Evolutionary conservation across 2,888 invertebrate genomes (phyloP).

Genomic region (Dorcus parallelipipedus): DNA sequence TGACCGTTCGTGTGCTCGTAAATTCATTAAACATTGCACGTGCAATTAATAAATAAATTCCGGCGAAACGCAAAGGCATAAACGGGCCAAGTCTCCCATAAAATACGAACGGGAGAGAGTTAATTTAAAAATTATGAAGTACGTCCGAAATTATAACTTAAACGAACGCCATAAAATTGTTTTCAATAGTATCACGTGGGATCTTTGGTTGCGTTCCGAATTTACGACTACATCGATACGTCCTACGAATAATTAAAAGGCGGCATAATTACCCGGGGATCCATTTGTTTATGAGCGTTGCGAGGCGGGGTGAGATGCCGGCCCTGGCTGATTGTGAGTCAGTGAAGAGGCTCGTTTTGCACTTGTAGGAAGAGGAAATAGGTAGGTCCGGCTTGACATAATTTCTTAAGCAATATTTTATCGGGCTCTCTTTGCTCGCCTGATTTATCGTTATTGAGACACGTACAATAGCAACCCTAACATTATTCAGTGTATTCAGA

Average conservation of each 20-base stretch:
- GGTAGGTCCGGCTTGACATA: constrained; percentile 26
- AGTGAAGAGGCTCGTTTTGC: constrained; percentile 22
- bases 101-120: too few species aligned
- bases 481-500: constrained; percentile 12
- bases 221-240: constrained; percentile 14
- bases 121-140: too few species aligned
- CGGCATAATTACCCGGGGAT: constrained; percentile 12
- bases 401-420: constrained; percentile 25
- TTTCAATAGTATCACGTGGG: constrained; percentile 1
- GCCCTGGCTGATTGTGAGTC: constrained; percentile 6
- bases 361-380: constrained; percentile 29
- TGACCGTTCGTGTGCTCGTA: too few species aligned
- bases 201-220: constrained; percentile 14
- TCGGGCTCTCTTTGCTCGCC: constrained; percentile 20
- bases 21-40: too few species aligned
- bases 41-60: too few species aligned
- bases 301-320: constrained; percentile 3
- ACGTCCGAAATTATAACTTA: too few species aligned
- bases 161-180: too few species aligned
- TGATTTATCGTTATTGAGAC: constrained; percentile 23
- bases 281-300: constrained; percentile 8
- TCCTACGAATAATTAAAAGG: constrained; percentile 16
- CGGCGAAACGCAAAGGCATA: too few species aligned
- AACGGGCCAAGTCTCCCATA: too few species aligned
- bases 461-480: constrained; percentile 15